Base-by-base conservation (phyloP, 37 sponge, comb jelly and placozoan species). In the Chondrilla cf. caribensis region DNA sequence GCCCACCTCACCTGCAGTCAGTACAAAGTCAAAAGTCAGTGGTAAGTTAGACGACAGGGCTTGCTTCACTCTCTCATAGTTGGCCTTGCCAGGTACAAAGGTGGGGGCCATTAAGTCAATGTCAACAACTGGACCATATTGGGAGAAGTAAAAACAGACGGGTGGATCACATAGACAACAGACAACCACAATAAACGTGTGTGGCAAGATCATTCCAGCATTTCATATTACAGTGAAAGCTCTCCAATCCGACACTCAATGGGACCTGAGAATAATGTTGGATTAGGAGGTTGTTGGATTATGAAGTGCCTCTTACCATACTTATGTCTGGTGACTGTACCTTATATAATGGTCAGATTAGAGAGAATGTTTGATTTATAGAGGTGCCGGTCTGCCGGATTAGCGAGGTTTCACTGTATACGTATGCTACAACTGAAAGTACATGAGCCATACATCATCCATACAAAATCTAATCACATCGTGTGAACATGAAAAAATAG, bases 91-190 rank as follows among this genome's bases (percentile, higher is more conserved):
- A 0, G 86, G 83, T 11, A 44, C 54, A 33, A 84, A 92, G 37
- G 2, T 25, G 0, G 31, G 37, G 4, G 93, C 87, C 8, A 59
- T 77, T 54, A 89, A 80, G 51, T 93, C 87, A 24, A 89, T 60
- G 36, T 87, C 93, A 18, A 89, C 87, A 28, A 93, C 90, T 89
- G 78, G 14, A 77, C 7, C 1, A 4, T 2, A n/a, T n/a, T n/a
- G n/a, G n/a, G n/a, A n/a, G n/a, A n/a, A n/a, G 60, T n/a, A 59
- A 6, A 7, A 54, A n/a, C n/a, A n/a, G n/a, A n/a, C n/a, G n/a
- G n/a, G n/a, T n/a, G n/a, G n/a, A n/a, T n/a, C n/a, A n/a, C n/a
- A n/a, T n/a, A n/a, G n/a, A n/a, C n/a, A n/a, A n/a, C n/a, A n/a
- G n/a, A n/a, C n/a, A n/a, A n/a, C n/a, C n/a, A n/a, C n/a, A n/a